Conservation (phyloP, 2,888 invertebrate species). For the Tetranychus truncatus region DNA sequence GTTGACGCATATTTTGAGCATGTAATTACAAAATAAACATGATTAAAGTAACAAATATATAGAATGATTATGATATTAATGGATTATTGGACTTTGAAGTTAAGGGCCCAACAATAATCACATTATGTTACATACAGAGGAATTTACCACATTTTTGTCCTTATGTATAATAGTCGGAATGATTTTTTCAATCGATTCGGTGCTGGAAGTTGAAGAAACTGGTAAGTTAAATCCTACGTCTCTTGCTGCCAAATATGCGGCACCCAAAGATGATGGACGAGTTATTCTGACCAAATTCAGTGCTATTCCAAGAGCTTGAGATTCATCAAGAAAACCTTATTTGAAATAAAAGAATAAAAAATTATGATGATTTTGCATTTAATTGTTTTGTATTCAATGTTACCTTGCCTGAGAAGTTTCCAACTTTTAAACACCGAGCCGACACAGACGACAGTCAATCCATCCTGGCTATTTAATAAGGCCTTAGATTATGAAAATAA, state of each 20-base stretch:
- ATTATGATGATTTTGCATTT: background rate
- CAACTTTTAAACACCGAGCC: slow-evolving; percentile 92
- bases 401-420: slow-evolving; percentile 52
- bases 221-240: slow-evolving; percentile 45
- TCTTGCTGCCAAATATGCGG: slow-evolving; percentile 64
- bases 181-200: background rate
- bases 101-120: too few species aligned
- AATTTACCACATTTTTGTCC: too few species aligned
- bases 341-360: slow-evolving; percentile 24
- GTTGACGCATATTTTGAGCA: too few species aligned
- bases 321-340: slow-evolving; percentile 25
- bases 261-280: slow-evolving; percentile 61
- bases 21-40: too few species aligned
- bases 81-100: too few species aligned
- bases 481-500: slow-evolving; percentile 31
- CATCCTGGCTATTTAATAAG: slow-evolving; percentile 39
- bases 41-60: too few species aligned
- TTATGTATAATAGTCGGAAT: background rate
- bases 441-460: slow-evolving; percentile 63
- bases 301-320: slow-evolving; percentile 34
- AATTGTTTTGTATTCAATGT: background rate
- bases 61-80: too few species aligned
- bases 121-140: too few species aligned
- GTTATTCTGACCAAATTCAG: slow-evolving; percentile 49
- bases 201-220: slow-evolving; percentile 39